Percentiles rank a stretch among this genome's conserved stretches.
Conservation (phyloP, 2,797 vertebrate genomes). For the Premnoplex brunnescens region DNA sequence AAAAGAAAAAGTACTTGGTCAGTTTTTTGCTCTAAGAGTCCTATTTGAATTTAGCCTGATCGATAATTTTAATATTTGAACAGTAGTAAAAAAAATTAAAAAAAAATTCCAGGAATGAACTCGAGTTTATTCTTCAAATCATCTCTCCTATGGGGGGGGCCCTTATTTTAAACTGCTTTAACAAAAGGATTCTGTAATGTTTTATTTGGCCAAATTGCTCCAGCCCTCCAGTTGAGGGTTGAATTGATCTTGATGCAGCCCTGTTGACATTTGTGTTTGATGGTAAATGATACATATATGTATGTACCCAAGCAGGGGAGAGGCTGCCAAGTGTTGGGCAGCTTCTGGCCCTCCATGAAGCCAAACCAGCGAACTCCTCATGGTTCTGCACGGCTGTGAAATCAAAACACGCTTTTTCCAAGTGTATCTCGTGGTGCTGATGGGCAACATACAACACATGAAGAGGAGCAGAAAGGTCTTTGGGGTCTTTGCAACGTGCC, state of each 20-base stretch:
- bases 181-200: background rate
- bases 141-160: background rate
- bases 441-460: background rate
- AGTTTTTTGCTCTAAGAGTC: background rate
- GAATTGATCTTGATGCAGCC: conserved; percentile 19
- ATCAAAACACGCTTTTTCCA: background rate
- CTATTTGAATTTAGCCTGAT: background rate
- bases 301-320: background rate
- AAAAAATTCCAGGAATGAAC: background rate
- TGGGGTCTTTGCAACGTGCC: background rate
- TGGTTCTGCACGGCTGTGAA: background rate
- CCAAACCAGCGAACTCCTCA: fast-evolving
- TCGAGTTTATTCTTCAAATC: background rate
- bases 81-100: background rate
- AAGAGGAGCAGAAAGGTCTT: conserved; percentile 7
- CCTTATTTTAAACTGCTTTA: conserved; percentile 6
- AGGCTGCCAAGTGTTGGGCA: background rate
- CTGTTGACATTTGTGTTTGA: conserved; percentile 13
- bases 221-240: background rate
- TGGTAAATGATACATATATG: background rate
- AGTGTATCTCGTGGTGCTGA: background rate
- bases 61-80: conserved; percentile 33
- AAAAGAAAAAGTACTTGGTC: background rate
- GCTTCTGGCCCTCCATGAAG: background rate
- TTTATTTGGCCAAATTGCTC: conserved; percentile 1